A percentile compares a stretch with the other conserved stretches of the same genome.
phyloP scores from a whole-genome alignment of 2,797 vertebrate genomes.

The Perodicticus potto region DNA sequence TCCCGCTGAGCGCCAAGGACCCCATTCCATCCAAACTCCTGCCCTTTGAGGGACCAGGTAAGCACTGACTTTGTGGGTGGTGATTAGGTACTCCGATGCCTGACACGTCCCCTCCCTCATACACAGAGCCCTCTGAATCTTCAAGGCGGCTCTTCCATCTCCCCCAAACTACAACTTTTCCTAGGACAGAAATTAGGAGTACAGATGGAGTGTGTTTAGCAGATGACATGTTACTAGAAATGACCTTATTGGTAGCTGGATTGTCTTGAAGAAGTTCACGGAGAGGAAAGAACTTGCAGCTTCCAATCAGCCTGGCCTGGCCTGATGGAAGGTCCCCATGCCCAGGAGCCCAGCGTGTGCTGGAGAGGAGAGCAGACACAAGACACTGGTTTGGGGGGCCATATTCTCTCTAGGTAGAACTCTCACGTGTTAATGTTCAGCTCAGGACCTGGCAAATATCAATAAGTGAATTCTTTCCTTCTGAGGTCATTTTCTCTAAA shows the following conservation, averaged over 20 bases:
- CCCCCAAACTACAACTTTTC: not conserved
- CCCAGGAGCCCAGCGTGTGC: not conserved
- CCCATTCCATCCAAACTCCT: slow-evolving; percentile 95
- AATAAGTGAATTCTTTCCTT: too few relatives aligned
- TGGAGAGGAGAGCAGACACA: slow-evolving; percentile 49
- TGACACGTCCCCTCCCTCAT: not conserved
- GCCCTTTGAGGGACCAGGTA: slow-evolving; percentile 99
- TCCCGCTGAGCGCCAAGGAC: slow-evolving; percentile 96
- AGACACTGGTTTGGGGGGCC: not conserved
- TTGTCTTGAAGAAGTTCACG: not conserved
- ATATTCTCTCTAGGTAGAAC: rapidly evolving
- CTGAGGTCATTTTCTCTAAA: not conserved
- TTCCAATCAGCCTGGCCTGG: not conserved
- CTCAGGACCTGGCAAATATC: not conserved
- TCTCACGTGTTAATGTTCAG: rapidly evolving
- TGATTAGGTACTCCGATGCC: slow-evolving; percentile 66
- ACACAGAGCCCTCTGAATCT: not conserved
- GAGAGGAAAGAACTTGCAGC: not conserved
- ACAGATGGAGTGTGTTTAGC: not conserved
- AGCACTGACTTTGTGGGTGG: slow-evolving; percentile 87
- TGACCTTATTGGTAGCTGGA: not conserved
- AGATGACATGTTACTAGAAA: not conserved
- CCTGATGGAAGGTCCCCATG: slow-evolving; percentile 14
- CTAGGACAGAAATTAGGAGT: not conserved
- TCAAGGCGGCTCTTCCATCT: not conserved